Conservation (phyloP, 1,140 invertebrate species). For the Arctopsyche grandis region DNA sequence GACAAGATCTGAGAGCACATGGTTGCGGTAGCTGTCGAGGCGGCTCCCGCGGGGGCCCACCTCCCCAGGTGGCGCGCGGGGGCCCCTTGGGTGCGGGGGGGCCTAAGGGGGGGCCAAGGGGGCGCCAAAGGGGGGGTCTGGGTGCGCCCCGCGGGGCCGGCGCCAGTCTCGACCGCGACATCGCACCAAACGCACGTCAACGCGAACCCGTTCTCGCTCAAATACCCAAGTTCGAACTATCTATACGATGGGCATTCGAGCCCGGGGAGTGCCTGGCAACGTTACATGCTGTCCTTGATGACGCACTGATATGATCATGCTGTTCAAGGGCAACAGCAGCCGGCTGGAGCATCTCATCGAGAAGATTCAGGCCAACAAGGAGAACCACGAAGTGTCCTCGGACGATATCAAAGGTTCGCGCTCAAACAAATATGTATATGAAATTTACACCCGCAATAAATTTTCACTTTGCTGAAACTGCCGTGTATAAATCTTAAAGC, state of each 20-base stretch:
- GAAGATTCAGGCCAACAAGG: conserved; percentile 84
- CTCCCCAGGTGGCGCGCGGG: conserved; percentile 12
- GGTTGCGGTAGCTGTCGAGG: conserved; percentile 57
- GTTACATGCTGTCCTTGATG: not conserved
- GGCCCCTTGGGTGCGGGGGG: conserved; percentile 49
- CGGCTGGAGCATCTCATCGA: conserved; percentile 82
- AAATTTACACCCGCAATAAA: too few relatives aligned
- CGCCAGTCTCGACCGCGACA: conserved; percentile 61
- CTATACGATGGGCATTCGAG: too few relatives aligned
- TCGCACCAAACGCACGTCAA: conserved; percentile 40
- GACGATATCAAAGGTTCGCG: conserved; percentile 67
- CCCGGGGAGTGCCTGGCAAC: not conserved
- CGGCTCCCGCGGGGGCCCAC: conserved; percentile 56
- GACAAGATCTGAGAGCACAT: too few relatives aligned
- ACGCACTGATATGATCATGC: conserved; percentile 68
- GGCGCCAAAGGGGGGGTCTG: conserved; percentile 53
- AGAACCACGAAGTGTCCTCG: conserved; percentile 67
- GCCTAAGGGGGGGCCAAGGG: conserved; percentile 57
- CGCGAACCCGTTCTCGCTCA: not conserved
- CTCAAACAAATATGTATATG: too few relatives aligned
- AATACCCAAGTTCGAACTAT: too few relatives aligned
- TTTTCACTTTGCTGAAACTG: not conserved
- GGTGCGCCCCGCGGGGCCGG: conserved; percentile 45
- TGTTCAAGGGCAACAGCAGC: conserved; percentile 84
- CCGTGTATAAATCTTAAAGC: not conserved